phyloP scores from a whole-genome alignment of 2,888 invertebrate genomes.

The Dicranocentrus wangi region DNA sequence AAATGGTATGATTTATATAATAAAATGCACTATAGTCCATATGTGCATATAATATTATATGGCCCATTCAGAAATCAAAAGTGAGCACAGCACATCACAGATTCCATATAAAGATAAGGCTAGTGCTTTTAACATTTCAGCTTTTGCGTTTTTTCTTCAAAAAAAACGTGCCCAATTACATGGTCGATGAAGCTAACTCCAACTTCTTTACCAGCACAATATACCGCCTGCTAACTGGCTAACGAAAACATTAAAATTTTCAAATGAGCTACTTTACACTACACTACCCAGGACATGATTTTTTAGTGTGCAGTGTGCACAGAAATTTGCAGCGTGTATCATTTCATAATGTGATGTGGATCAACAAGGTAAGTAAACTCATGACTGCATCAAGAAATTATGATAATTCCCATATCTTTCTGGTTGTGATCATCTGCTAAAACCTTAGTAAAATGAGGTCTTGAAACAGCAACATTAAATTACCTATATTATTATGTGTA shows the following conservation, averaged over 20 bases:
- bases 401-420: conserved; percentile 4
- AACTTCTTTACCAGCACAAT: not conserved
- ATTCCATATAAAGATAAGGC: no score
- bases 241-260: no score
- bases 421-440: not conserved
- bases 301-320: no score
- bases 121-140: no score
- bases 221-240: not conserved
- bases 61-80: no score
- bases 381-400: not conserved
- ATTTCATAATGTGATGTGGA: conserved; percentile 13
- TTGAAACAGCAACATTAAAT: conserved; percentile 9
- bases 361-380: not conserved
- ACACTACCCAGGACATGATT: no score
- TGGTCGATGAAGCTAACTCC: conserved; percentile 4
- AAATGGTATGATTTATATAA: no score
- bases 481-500: not conserved
- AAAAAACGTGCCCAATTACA: conserved; percentile 13
- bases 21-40: no score
- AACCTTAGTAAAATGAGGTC: not conserved
- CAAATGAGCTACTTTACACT: no score
- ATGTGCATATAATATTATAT: no score
- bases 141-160: conserved; percentile 1
- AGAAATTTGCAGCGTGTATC: not conserved
- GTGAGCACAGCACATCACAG: no score